These are phyloP conservation scores for Leptatherina wallacei DNA, from an alignment of 2,797 vertebrate species.

Conservation along the genomic window DNA sequence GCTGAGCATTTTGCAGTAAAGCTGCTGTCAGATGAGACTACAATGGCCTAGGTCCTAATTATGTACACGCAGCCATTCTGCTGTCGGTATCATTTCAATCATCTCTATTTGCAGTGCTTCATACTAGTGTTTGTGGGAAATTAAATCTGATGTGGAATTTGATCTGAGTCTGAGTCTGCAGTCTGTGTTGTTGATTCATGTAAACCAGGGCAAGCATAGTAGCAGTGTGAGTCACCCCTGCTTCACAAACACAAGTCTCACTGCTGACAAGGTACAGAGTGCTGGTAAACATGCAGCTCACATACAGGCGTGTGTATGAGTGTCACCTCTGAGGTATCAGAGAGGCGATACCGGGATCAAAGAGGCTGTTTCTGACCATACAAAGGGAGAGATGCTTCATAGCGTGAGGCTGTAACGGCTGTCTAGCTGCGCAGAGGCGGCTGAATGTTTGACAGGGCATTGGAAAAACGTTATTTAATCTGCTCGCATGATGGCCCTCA, in stretches of 20 bases:
- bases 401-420: conserved; percentile 73
- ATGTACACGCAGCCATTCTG: conserved; percentile 39
- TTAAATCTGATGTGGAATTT: conserved; percentile 72
- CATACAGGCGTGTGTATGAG: conserved; percentile 55
- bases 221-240: conserved; percentile 58
- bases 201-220: conserved; percentile 66
- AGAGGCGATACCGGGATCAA: conserved; percentile 75
- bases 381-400: conserved; percentile 64
- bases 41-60: conserved; percentile 59
- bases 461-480: conserved; percentile 88
- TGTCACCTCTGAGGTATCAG: conserved; percentile 77
- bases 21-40: conserved; percentile 41
- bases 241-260: conserved; percentile 65
- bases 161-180: conserved; percentile 61
- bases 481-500: conserved; percentile 83
- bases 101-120: conserved; percentile 55
- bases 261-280: conserved; percentile 60
- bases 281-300: conserved; percentile 70
- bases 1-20: conserved; percentile 22
- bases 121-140: conserved; percentile 58
- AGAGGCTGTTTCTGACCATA: conserved; percentile 72
- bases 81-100: conserved; percentile 46
- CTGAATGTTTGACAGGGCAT: conserved; percentile 86
- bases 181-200: conserved; percentile 70
- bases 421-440: conserved; percentile 81